Evolutionary conservation across 2,888 invertebrate species (phyloP), one percentile per base, ranked within the genome.

Genomic region (Stratiomys singularior): DNA sequence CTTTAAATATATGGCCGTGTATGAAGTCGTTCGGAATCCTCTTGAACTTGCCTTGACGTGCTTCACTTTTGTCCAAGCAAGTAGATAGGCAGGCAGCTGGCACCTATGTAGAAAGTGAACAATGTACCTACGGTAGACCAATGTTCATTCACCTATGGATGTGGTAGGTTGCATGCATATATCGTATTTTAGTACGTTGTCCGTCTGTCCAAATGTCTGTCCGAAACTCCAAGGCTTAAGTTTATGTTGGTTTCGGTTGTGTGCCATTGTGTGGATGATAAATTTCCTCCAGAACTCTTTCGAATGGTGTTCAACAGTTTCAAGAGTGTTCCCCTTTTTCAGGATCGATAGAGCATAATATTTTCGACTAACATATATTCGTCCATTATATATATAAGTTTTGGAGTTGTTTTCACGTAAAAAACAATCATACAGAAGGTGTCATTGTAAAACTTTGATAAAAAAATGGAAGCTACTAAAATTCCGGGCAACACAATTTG

Each of bases 1-100:
- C 79, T 81, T 81, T 78, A 80, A 81, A 81, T 81, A 81, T 81
- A 81, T 80, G 77, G 69, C 13, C 69, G 23, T 77, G 71, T 77
- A 77, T 77, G 77, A 58, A 69, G 52, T 56, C 77, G 64, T 76
- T 23, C 63, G 13, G 47, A 47, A 64, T 76, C 52, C 76, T 44
- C 56, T 56, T 72, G 60, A 76, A 64, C 23, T 63, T 64, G 37
- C 21, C 63, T 23, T 76, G 63, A 60, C 63, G 47, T 30, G 63
- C 60, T 46, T 11, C 76, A 27, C 9, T 60, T 30, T 66, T 27
- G 28, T 13, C 13, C 66, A 13, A 9, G 46, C 37, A 0, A 52
- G 52, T 4, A 37, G 46, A 23, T 27, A 11, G 27, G 27, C 27
- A 47, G 47, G n/a, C 18, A 71, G 9, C 47, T 71, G 18, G 13